Evolutionary conservation across 2,113 vertebrate genomes (phyloP).

Genomic region (Phalacrocorax carbo): DNA sequence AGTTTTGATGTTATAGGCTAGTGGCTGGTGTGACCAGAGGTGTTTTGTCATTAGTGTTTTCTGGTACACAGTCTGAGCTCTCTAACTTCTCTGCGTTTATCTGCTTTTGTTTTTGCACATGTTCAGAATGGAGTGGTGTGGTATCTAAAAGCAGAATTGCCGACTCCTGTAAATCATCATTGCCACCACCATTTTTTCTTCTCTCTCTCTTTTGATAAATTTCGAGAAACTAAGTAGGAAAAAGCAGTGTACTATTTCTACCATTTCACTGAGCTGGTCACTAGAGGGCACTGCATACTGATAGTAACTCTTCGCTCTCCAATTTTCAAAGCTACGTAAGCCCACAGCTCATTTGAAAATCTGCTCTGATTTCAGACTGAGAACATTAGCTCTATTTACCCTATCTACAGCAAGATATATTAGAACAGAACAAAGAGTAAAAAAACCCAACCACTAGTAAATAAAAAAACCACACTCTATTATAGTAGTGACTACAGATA

Average conservation of each 20-base stretch:
- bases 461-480: not conserved
- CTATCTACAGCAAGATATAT: not conserved
- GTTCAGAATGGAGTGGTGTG: not conserved
- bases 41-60: not conserved
- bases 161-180: rapidly evolving
- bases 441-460: not conserved
- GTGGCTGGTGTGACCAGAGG: not conserved
- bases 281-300: conserved; percentile 70
- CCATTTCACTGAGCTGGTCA: not conserved
- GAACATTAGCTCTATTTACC: not conserved
- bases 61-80: not conserved
- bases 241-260: rapidly evolving
- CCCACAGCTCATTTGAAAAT: not conserved
- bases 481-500: not conserved
- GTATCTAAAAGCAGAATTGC: not conserved
- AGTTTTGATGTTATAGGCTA: not conserved
- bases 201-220: not conserved
- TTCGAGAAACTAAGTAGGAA: rapidly evolving
- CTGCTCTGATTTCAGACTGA: not conserved
- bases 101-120: not conserved
- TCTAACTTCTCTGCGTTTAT: not conserved
- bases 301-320: rapidly evolving
- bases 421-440: not conserved
- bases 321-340: not conserved
- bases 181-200: rapidly evolving